Base-by-base conservation (phyloP, 1,140 invertebrate species). In the Adelges cooleyi region DNA sequence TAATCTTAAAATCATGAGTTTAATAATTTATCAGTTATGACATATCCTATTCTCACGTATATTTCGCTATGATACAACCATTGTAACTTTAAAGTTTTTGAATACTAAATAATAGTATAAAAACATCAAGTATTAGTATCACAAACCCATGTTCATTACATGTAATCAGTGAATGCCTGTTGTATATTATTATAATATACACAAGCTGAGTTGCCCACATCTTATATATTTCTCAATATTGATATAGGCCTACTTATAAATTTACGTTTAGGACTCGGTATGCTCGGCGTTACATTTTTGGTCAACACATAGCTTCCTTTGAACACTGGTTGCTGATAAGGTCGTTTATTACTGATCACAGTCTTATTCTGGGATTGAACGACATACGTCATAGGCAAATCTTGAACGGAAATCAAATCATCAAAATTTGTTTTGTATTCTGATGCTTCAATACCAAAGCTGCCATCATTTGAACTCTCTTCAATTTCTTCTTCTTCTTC, bases 371-470 rank as follows among this genome's bases (percentile, higher is more conserved):
- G 42, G 9, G 42, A 27, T 18, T 62, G 42, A 48, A 62, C 56
- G 2, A 48, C 42, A 48, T 62, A 62, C 15, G 56, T 48, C 18
- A 62, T 22, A 8, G 56, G 56, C 11, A 62, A 18, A 33, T 62
- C 56, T 62, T 62, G 56, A 29, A 62, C 56, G 46, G 56, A 62
- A 27, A 62, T 62, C 17, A 62, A 29, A 48, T 62, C 56, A 33
- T 62, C 56, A 62, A 62, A 62, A 44, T 62, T 62, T 29, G 56
- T 62, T 22, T 62, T 62, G 8, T 62, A 62, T 8, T 62, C 56
- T 3, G 56, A 62, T 33, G 56, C 25, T 59, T 46, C 54, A 48
- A 62, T 62, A 11, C 56, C 56, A 6, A 62, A 62, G 5, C 56
- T 62, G 0, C 56, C 56, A 48, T 62, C 56, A 62, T 62, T 62